Conservation (phyloP, 2,888 invertebrate species). For the Dromius quadrimaculatus region DNA sequence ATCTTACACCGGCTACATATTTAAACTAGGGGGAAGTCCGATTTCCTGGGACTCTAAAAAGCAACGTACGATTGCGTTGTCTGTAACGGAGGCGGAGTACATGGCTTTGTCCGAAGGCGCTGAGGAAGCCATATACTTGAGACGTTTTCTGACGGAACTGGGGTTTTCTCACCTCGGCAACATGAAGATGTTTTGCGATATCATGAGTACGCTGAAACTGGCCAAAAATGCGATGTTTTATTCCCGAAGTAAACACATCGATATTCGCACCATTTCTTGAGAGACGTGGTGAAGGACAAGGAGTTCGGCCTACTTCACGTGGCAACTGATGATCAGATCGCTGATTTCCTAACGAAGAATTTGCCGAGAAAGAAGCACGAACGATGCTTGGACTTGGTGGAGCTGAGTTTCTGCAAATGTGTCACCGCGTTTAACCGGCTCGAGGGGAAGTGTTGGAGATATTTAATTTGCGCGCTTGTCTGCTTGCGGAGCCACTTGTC, state of each 20-base stretch:
- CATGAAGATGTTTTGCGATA: neutral
- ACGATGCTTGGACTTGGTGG: too few species aligned
- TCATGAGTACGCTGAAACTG: neutral
- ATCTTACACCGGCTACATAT: too few species aligned
- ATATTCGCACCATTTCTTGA: conserved; percentile 12
- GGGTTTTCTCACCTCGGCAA: neutral
- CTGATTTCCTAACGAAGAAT: neutral
- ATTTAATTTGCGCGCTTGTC: too few species aligned
- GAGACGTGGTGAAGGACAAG: neutral
- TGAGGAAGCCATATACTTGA: conserved; percentile 38
- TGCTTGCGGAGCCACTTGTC: too few species aligned
- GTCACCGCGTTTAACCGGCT: too few species aligned
- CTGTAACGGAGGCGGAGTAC: conserved; percentile 50
- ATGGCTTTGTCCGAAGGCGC: conserved; percentile 41
- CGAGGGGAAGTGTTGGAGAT: too few species aligned
- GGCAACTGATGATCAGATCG: neutral
- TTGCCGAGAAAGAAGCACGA: too few species aligned
- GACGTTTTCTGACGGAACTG: conserved; percentile 12
- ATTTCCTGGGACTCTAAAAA: conserved; percentile 30
- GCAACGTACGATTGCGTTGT: conserved; percentile 41
- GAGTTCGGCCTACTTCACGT: neutral
- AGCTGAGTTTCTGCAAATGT: too few species aligned
- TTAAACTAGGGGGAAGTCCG: too few species aligned
- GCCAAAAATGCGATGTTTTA: neutral
- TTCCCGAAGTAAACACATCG: neutral